Conservation (phyloP, 1,140 invertebrate genomes). For the Solenopsis invicta region DNA sequence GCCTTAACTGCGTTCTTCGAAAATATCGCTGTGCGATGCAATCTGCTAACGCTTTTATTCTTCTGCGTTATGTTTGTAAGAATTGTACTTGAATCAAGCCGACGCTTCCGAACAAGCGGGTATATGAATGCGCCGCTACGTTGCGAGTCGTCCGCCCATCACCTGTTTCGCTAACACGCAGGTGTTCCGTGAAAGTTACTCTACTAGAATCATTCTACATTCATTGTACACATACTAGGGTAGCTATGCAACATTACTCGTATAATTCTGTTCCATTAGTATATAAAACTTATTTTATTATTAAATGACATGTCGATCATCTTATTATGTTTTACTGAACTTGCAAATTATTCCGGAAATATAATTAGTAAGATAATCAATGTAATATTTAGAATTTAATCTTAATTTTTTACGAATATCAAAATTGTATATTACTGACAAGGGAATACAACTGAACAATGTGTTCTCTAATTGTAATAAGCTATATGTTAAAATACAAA, state of each 20-base stretch:
- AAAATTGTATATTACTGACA: no score
- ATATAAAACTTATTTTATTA: background rate
- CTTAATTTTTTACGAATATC: no score
- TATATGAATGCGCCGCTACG: constrained; percentile 21
- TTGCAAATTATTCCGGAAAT: no score
- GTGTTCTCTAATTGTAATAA: no score
- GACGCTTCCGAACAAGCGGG: background rate
- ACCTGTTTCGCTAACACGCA: constrained; percentile 44
- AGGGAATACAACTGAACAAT: no score
- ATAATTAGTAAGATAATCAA: background rate
- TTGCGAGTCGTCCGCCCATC: constrained; percentile 27
- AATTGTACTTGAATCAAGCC: constrained; percentile 8
- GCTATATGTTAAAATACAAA: no score
- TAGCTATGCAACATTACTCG: background rate
- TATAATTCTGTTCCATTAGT: background rate
- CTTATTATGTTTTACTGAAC: background rate
- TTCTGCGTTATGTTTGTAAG: background rate
- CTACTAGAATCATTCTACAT: constrained; percentile 41
- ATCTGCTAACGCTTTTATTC: background rate
- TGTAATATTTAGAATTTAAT: background rate
- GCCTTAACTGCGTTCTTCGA: background rate
- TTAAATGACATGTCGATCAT: background rate
- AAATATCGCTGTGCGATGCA: background rate
- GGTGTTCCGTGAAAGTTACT: constrained; percentile 54
- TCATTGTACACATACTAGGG: background rate